Percentiles rank a stretch among this genome's conserved stretches.
phyloP scores from a whole-genome alignment of 2,888 invertebrate genomes.

The Sarcophaga carnaria region DNA sequence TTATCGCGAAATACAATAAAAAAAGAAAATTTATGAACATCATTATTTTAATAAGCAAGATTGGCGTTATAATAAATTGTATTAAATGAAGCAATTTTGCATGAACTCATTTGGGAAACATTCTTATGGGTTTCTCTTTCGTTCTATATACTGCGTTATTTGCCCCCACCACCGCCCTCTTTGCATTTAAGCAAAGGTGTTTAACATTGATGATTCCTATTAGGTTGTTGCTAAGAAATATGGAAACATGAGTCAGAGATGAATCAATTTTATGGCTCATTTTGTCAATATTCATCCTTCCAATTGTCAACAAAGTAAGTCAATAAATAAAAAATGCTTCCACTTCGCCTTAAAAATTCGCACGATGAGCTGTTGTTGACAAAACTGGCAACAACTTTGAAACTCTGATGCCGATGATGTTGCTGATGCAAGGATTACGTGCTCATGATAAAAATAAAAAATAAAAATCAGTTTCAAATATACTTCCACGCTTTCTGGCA shows the following conservation, averaged over 20 bases:
- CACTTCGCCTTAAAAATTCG: constrained; percentile 16
- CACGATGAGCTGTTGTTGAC: constrained; percentile 16
- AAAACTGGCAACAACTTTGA: not conserved
- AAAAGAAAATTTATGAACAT: not conserved
- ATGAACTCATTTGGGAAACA: not conserved
- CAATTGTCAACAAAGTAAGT: constrained; percentile 7
- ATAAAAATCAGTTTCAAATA: constrained; percentile 24
- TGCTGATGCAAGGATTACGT: constrained; percentile 23
- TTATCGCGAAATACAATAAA: constrained; percentile 14
- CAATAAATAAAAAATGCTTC: constrained; percentile 7
- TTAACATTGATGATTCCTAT: too few species aligned
- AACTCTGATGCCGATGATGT: not conserved
- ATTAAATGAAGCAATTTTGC: constrained; percentile 9
- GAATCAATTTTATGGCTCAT: constrained; percentile 7
- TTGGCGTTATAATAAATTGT: not conserved
- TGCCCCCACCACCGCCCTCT: too few species aligned
- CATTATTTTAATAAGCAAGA: not conserved
- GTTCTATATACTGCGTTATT: too few species aligned
- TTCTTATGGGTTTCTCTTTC: not conserved
- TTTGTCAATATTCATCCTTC: not conserved
- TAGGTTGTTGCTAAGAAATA: not conserved
- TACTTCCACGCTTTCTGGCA: not conserved
- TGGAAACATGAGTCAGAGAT: not conserved
- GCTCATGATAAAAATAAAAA: not conserved
- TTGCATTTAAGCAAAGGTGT: too few species aligned